Percentiles rank a stretch among this genome's conserved stretches.
phyloP scores from a whole-genome alignment of 1,140 invertebrate genomes.

The Drosophila bocki region DNA sequence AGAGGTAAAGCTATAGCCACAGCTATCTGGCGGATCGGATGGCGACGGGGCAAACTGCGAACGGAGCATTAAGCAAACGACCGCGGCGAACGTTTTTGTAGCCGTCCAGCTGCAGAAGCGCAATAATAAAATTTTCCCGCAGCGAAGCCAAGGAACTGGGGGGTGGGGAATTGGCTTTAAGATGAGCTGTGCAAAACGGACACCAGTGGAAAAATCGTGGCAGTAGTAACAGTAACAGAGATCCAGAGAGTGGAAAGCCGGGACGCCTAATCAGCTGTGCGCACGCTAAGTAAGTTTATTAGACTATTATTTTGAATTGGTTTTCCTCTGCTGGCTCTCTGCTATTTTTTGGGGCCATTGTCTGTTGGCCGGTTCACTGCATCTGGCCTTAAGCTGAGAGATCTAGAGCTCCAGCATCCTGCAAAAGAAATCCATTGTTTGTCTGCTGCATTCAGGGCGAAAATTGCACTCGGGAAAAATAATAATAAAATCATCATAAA shows the following conservation, averaged over 20 bases:
- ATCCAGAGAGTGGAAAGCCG: slow-evolving; percentile 19
- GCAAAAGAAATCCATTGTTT: slow-evolving; percentile 33
- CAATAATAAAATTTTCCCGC: slow-evolving; percentile 74
- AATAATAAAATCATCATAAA: neutral
- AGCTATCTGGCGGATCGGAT: slow-evolving; percentile 36
- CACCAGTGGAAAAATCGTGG: slow-evolving; percentile 18
- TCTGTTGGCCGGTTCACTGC: slow-evolving; percentile 50
- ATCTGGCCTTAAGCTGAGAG: slow-evolving; percentile 29
- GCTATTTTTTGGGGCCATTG: slow-evolving; percentile 30
- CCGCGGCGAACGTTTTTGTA: slow-evolving; percentile 59
- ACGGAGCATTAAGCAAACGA: slow-evolving; percentile 78
- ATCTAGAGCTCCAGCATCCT: slow-evolving; percentile 10
- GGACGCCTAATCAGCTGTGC: slow-evolving; percentile 70
- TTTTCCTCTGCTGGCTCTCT: slow-evolving; percentile 17
- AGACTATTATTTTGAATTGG: slow-evolving; percentile 81
- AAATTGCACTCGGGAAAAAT: slow-evolving; percentile 18
- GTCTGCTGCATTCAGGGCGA: slow-evolving; percentile 24
- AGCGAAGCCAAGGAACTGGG: slow-evolving; percentile 13
- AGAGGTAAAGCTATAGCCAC: slow-evolving; percentile 23
- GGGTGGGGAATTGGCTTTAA: slow-evolving; percentile 74
- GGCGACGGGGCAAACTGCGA: slow-evolving; percentile 9
- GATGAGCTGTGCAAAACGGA: slow-evolving; percentile 50
- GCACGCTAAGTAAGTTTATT: slow-evolving; percentile 81
- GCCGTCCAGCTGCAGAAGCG: slow-evolving; percentile 71
- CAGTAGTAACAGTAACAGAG: slow-evolving; percentile 10